Evolutionary conservation across 35 echinoderm and acorn worm species (phyloP).

Genomic region (Ptychodera flava): DNA sequence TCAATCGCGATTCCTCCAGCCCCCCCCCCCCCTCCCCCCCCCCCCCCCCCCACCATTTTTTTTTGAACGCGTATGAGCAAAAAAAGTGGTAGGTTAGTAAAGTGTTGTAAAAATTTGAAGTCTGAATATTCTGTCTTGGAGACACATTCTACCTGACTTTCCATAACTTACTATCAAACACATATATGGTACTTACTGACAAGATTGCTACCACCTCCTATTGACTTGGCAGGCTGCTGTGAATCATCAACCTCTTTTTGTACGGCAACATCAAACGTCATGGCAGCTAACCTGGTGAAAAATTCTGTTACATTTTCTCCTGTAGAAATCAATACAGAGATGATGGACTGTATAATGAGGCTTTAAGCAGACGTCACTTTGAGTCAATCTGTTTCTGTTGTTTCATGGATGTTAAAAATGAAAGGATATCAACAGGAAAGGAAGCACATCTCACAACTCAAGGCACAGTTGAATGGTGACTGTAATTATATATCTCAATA

Average conservation of each 20-base stretch:
- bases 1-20: too few species aligned
- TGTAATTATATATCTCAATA: too few species aligned
- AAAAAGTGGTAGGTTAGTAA: too few species aligned
- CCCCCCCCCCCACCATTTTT: too few species aligned
- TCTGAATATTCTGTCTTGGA: too few species aligned
- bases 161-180: too few species aligned
- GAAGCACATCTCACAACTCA: not conserved
- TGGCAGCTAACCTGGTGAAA: slow-evolving; percentile 11
- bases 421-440: not conserved
- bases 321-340: not conserved
- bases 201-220: slow-evolving; percentile 18
- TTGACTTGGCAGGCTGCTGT: not conserved
- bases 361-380: not conserved
- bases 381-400: not conserved
- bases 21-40: too few species aligned
- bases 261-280: slow-evolving; percentile 8
- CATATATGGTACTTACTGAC: slow-evolving; percentile 4
- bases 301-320: slow-evolving; percentile 18
- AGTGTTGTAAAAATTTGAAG: too few species aligned
- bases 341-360: not conserved
- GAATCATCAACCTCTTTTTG: slow-evolving; percentile 10
- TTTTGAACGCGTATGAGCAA: too few species aligned
- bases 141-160: too few species aligned
- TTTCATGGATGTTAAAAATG: not conserved
- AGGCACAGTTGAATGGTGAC: not conserved